Base-by-base conservation (phyloP, 2,797 vertebrate genomes). In the Tokudaia muenninki region DNA sequence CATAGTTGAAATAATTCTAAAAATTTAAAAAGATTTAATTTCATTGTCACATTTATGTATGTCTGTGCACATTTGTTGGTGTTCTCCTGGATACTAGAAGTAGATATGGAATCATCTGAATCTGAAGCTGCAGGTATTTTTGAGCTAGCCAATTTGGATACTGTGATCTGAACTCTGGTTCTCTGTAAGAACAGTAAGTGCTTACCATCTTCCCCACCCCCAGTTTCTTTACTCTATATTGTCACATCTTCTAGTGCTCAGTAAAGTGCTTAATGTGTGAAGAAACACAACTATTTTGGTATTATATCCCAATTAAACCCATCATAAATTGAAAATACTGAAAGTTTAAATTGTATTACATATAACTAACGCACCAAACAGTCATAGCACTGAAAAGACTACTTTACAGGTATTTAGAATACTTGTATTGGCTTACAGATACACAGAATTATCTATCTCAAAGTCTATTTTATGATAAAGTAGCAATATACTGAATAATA, bases 191-290 rank as follows among this genome's bases (percentile, higher is more conserved):
- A 21, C 31, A 86, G 2, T 14, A 50, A 67, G 10, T 70, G 6
- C 63, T n/a, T n/a, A 8, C 3, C 21, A n/a, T 67, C 21, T 86
- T 86, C 70, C 41, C 21, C 52, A 2, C 1, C 31, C 61, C 21
- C 47, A 70, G 8, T 70, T 87, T 1, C 57, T 31, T 72, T 34
- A 65, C 63, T 65, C 26, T 65, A 34, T 80, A 22, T 11, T 67
- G n/a, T 61, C 67, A 80, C 74, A 87, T 52, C 10, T 3, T 26
- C 57, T 87, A 91, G 17, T 59, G 13, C 31, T 52, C 47, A 47
- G 9, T 67, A 93, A 78, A 87, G 74, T 94, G 2, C 1, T 94
- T 92, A 87, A 78, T 77, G 59, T 47, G 21, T 57, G 47, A 11
- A 61, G 24, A 82, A 52, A 19, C 5, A 44, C 14, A 34, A 29